These are phyloP conservation scores for Heterohyrax brucei DNA, from an alignment of 2,797 vertebrate genomes.

Conservation along the genomic window DNA sequence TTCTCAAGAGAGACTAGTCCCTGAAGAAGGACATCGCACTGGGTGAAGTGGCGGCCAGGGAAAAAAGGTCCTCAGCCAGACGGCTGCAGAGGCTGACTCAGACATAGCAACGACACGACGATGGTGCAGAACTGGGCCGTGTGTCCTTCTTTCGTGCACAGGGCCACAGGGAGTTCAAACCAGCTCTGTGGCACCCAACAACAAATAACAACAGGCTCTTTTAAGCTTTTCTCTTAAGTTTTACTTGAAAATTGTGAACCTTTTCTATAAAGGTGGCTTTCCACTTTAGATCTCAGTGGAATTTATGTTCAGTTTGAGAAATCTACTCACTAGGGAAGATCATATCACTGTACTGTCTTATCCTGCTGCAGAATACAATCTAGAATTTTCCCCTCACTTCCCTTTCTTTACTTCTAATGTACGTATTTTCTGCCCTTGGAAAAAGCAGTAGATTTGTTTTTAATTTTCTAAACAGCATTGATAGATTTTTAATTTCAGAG, in stretches of 20 bases:
- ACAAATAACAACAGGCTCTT: not conserved
- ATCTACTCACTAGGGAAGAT: not conserved
- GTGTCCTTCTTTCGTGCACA: not conserved
- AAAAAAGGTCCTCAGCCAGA: too few species aligned
- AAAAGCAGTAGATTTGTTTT: not conserved
- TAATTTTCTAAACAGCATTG: not conserved
- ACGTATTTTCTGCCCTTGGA: not conserved
- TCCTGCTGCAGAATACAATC: not conserved
- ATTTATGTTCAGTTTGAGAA: not conserved
- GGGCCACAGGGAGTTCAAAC: too few species aligned
- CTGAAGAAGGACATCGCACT: too few species aligned
- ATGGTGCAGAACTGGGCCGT: not conserved
- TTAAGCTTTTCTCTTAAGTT: not conserved
- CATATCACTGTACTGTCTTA: not conserved
- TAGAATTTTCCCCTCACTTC: not conserved
- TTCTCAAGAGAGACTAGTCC: too few species aligned
- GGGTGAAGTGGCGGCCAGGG: too few species aligned
- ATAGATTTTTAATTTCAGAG: not conserved
- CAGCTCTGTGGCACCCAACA: too few species aligned
- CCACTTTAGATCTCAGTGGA: not conserved
- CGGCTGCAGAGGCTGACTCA: too few species aligned
- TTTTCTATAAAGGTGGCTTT: not conserved
- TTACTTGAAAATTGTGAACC: not conserved
- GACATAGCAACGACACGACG: too few species aligned
- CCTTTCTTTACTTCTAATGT: not conserved